These are phyloP conservation scores for Drosophila affinis DNA, from an alignment of 2,888 invertebrate species.

Conservation along the genomic window DNA sequence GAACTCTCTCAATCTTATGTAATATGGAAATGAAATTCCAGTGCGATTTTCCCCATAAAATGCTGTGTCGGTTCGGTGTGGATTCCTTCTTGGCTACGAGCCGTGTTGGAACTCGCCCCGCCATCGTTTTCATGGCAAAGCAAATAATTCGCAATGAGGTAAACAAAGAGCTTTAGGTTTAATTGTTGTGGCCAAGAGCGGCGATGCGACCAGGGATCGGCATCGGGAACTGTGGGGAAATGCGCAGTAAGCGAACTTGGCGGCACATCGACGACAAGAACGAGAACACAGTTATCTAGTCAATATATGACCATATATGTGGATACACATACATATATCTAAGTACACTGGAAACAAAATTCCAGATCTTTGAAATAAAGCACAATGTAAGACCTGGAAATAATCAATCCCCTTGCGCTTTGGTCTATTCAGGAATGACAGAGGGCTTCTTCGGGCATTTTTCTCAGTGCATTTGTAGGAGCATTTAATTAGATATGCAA, in stretches of 20 bases:
- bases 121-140: slow-evolving; percentile 41
- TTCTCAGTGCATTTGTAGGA: slow-evolving; percentile 20
- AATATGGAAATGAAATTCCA: slow-evolving; percentile 5
- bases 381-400: too few species aligned
- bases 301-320: not conserved
- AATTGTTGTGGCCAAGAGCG: slow-evolving; percentile 32
- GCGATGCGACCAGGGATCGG: slow-evolving; percentile 7
- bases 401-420: too few species aligned
- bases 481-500: slow-evolving; percentile 64
- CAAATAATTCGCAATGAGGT: slow-evolving; percentile 41
- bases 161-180: slow-evolving; percentile 46
- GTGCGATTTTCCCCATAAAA: slow-evolving; percentile 42
- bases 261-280: not conserved
- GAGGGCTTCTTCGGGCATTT: slow-evolving; percentile 29
- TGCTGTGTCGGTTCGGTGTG: slow-evolving; percentile 6
- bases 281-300: not conserved
- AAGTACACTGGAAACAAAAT: not conserved
- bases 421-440: slow-evolving; percentile 6
- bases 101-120: slow-evolving; percentile 26
- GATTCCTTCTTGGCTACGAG: slow-evolving; percentile 6
- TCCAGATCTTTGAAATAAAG: too few species aligned
- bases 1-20: not conserved
- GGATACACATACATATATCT: not conserved
- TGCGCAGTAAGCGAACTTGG: slow-evolving; percentile 44
- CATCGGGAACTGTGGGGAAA: slow-evolving; percentile 18